Evolutionary conservation across 2,797 vertebrate genomes (phyloP).

Genomic region (Apodemus agrarius): DNA sequence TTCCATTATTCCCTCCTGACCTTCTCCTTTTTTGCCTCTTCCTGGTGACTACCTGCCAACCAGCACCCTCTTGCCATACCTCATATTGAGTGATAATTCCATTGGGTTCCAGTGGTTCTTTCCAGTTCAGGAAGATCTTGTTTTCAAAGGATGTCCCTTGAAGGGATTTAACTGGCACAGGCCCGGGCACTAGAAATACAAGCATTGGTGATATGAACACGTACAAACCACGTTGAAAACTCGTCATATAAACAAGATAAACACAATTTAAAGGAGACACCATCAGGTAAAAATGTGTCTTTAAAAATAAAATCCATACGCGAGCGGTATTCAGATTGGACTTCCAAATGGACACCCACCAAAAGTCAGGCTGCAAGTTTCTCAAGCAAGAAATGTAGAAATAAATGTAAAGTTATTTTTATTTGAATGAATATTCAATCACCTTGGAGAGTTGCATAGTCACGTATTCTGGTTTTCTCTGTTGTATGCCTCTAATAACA

Average conservation of each 20-base stretch:
- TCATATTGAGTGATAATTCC: conserved; percentile 97
- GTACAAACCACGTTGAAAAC: neutral
- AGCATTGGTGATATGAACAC: conserved; percentile 35
- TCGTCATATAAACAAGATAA: neutral
- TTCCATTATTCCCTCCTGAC: neutral
- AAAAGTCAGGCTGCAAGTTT: neutral
- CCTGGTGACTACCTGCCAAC: neutral
- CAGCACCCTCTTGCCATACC: conserved; percentile 82
- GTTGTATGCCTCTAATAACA: conserved; percentile 72
- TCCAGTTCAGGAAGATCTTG: conserved; percentile 97
- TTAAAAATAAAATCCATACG: conserved; percentile 24
- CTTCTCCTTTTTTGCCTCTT: neutral
- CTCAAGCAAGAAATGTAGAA: conserved; percentile 26
- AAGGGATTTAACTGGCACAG: conserved; percentile 95
- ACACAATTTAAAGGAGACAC: neutral
- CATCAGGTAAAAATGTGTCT: neutral
- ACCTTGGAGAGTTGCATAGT: conserved; percentile 67
- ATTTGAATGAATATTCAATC: conserved; percentile 67
- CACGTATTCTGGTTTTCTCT: conserved; percentile 51
- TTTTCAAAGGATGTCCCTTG: conserved; percentile 98
- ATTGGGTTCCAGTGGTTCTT: conserved; percentile 97
- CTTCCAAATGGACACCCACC: neutral
- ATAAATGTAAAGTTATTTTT: conserved; percentile 59
- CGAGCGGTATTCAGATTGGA: neutral
- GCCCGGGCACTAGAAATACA: conserved; percentile 93